Percentiles rank a stretch among this genome's conserved stretches.
Evolutionary conservation across 2,888 invertebrate species (phyloP).

Genomic region (Carpatolechia fugitivella): DNA sequence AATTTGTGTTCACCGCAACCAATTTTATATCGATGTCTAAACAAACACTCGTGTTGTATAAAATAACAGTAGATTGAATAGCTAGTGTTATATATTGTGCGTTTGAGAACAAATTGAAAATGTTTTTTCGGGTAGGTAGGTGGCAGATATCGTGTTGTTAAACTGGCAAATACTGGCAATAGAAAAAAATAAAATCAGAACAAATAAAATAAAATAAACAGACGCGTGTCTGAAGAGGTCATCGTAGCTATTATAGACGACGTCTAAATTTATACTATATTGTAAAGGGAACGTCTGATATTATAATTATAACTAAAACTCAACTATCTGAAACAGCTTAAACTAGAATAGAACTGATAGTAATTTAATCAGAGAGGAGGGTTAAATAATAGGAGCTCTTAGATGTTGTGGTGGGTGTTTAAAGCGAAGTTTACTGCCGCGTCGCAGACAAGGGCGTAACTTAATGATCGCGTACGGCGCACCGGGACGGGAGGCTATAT

Average conservation of each 20-base stretch:
- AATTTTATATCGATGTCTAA: slow-evolving; percentile 42
- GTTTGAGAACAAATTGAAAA: too few relatives aligned
- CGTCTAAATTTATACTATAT: too few relatives aligned
- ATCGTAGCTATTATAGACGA: too few relatives aligned
- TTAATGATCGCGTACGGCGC: slow-evolving; percentile 70
- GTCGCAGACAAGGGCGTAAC: slow-evolving; percentile 57
- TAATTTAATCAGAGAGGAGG: slow-evolving; percentile 4
- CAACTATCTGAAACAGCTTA: not conserved
- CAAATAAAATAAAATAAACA: not conserved
- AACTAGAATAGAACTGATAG: not conserved
- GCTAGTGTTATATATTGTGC: too few relatives aligned
- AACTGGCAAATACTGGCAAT: too few relatives aligned
- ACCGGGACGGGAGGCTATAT: slow-evolving; percentile 64
- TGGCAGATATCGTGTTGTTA: too few relatives aligned
- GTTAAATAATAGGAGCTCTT: slow-evolving; percentile 14
- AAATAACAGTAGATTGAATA: not conserved
- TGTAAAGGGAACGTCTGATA: too few relatives aligned
- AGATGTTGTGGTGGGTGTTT: slow-evolving; percentile 39
- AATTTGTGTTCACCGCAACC: slow-evolving; percentile 57
- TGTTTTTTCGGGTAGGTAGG: too few relatives aligned
- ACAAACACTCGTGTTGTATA: not conserved
- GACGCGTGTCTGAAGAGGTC: too few relatives aligned
- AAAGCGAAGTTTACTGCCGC: slow-evolving; percentile 49
- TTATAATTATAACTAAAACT: too few relatives aligned
- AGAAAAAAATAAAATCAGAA: not conserved